Conservation (phyloP, 2,888 invertebrate genomes). For the Eilema caniola region DNA sequence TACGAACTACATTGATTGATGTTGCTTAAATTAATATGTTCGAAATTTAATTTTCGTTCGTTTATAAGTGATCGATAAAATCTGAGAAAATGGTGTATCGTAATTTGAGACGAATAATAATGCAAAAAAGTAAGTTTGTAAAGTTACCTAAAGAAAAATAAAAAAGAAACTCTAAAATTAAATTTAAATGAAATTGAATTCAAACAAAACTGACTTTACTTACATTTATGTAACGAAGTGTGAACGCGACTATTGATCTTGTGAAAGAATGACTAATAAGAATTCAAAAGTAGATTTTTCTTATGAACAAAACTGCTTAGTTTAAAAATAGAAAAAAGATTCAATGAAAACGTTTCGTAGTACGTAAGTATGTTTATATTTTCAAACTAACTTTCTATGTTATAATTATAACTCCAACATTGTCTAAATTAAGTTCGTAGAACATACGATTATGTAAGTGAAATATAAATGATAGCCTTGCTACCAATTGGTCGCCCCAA, state of each 20-base stretch:
- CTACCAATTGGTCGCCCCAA: constrained; percentile 48
- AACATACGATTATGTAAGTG: constrained; percentile 35
- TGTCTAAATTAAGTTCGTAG: not conserved
- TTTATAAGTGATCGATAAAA: no score
- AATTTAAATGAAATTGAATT: no score
- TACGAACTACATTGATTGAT: not conserved
- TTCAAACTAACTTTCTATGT: not conserved
- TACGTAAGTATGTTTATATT: not conserved
- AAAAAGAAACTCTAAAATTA: no score
- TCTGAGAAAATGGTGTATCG: not conserved
- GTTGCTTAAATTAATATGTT: no score
- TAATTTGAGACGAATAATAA: not conserved
- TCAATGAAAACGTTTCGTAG: not conserved
- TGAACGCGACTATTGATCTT: no score
- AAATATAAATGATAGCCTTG: constrained; percentile 51
- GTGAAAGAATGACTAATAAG: not conserved
- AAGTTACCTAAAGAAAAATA: not conserved
- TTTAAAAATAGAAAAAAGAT: not conserved
- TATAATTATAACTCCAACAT: not conserved
- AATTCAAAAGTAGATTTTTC: not conserved
- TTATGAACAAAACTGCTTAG: not conserved
- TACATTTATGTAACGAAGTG: no score
- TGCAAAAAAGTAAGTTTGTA: not conserved
- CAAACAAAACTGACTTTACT: no score
- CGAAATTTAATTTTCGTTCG: not conserved